Percentiles rank a stretch among this genome's conserved stretches.
These are phyloP conservation scores for Erythrocercus mccallii DNA, from an alignment of 2,113 vertebrate genomes.

Conservation along the genomic window DNA sequence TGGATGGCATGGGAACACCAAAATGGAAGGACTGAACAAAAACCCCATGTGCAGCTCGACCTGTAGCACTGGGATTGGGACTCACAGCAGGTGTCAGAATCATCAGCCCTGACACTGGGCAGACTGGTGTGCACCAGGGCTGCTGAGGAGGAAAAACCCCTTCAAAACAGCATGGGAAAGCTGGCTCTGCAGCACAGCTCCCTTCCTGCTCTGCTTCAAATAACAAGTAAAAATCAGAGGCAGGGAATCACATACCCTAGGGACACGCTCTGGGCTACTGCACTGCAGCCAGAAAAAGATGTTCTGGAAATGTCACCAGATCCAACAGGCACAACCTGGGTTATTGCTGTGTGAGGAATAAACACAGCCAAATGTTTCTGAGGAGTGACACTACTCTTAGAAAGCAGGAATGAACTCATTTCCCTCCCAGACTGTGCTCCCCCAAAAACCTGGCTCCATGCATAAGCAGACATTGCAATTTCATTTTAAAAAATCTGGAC, in stretches of 20 bases:
- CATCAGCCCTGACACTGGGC: background rate
- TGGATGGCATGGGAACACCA: background rate
- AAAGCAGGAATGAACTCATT: background rate
- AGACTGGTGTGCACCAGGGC: background rate
- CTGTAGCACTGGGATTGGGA: background rate
- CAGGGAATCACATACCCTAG: rapidly evolving
- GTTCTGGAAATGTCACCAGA: background rate
- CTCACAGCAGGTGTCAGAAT: background rate
- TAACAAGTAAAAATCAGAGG: background rate
- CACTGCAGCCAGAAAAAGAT: background rate
- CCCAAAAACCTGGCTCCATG: background rate
- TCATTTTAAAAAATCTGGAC: background rate
- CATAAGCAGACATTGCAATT: rapidly evolving
- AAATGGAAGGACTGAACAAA: background rate
- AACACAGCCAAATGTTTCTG: background rate
- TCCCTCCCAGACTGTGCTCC: background rate
- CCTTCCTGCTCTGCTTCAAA: background rate
- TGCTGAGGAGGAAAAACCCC: background rate
- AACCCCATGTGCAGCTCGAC: background rate
- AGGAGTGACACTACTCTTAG: background rate
- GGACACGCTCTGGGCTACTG: background rate
- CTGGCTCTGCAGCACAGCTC: background rate
- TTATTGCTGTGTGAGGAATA: background rate
- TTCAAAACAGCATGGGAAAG: background rate
- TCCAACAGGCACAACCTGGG: background rate